A percentile compares a stretch with the other conserved stretches of the same genome.
Evolutionary conservation across 2,888 invertebrate species (phyloP).

Genomic region (Cheilosia vernalis): DNA sequence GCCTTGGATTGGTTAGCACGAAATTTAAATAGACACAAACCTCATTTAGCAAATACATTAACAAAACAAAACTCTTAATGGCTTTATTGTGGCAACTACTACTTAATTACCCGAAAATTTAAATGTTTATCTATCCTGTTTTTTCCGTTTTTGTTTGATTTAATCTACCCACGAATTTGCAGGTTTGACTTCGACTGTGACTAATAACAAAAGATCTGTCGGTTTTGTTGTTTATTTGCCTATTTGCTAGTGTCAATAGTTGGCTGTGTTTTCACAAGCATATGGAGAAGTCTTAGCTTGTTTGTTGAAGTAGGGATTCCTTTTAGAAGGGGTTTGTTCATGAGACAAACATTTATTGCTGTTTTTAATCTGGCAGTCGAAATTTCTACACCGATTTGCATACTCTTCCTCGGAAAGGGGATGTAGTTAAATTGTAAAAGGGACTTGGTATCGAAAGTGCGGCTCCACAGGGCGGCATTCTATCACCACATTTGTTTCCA

Average conservation of each 20-base stretch:
- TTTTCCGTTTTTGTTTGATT: neutral
- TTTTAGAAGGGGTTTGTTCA: no score
- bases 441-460: no score
- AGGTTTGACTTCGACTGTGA: neutral
- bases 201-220: neutral
- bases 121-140: neutral
- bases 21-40: neutral
- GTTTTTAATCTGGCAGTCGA: no score
- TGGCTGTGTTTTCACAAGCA: no score
- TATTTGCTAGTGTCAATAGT: neutral
- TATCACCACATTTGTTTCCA: no score
- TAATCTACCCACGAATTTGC: neutral
- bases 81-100: neutral
- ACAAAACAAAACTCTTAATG: neutral
- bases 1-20: neutral
- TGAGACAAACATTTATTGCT: no score
- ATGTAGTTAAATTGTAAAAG: no score
- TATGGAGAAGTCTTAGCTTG: no score
- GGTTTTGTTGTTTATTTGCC: neutral
- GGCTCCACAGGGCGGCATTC: no score
- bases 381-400: no score
- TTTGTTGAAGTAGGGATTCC: no score
- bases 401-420: no score
- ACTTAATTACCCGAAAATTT: neutral
- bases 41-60: neutral